Base-by-base conservation (phyloP, 2,113 vertebrate genomes). In the Hippocampus zosterae region DNA sequence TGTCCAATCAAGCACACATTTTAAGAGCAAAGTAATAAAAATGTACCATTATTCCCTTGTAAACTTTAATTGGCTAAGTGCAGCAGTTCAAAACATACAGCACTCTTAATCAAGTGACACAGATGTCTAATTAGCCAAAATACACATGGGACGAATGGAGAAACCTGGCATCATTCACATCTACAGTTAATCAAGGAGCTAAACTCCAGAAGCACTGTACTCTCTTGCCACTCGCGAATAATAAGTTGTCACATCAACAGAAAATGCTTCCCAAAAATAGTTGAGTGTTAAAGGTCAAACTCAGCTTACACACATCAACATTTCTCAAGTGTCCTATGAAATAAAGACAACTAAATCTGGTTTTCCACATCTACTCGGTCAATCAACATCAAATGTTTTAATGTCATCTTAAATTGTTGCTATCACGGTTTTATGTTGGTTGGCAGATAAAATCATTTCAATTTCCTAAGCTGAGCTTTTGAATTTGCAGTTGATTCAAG, bases 161-260 rank as follows among this genome's bases (percentile, higher is more conserved):
- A 80, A 77, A 72, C 11, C 65, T 78, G 77, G 56, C 69, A 77
- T 62, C 53, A n/a, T 60, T 66, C 21, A 23, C 37, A 40, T 46
- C 52, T 65, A 61, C 70, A 74, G 74, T 85, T 76, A 72, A 85
- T 83, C 82, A 78, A 71, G 81, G 64, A 80, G 74, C 71, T 61
- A 61, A 68, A 65, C 46, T 72, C 33, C 27, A 61, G 67, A 69
- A 65, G 66, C 55, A 75, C 65, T 71, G 70, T 59, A 70, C 27
- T 73, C 56, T 52, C 65, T 78, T 67, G 76, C 65, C 40, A 48
- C 63, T 15, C 23, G 15, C 75, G 40, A 74, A 85, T 75, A 67
- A 72, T 65, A 55, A 52, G 42, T 19, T 42, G 42, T 27, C 57
- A 33, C 57, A 33, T 60, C 41, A 44, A 65, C 41, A 27, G 23